These are phyloP conservation scores for Gonocerus acuteangulatus DNA, from an alignment of 2,888 invertebrate genomes.

Conservation along the genomic window DNA sequence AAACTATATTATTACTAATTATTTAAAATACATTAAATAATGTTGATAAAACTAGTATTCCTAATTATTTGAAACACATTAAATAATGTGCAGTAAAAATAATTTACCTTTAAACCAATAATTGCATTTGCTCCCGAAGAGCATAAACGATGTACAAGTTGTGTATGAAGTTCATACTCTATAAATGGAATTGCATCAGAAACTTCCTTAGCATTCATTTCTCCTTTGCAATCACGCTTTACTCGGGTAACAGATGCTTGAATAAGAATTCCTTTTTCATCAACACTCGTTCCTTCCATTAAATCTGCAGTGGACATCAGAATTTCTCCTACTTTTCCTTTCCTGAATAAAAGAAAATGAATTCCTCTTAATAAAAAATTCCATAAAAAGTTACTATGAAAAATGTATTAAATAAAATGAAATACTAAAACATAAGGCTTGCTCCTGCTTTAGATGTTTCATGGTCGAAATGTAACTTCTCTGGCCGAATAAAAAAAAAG, in stretches of 20 bases:
- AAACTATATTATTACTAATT: too few relatives aligned
- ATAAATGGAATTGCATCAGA: slow-evolving; percentile 91
- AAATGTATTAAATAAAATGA: slow-evolving; percentile 1
- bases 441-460: too few relatives aligned
- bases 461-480: too few relatives aligned
- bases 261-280: slow-evolving; percentile 61
- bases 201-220: slow-evolving; percentile 84
- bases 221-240: slow-evolving; percentile 70
- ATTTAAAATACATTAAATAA: too few relatives aligned
- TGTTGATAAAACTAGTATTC: too few relatives aligned
- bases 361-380: too few relatives aligned
- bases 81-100: too few relatives aligned
- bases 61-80: too few relatives aligned
- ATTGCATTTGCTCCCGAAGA: slow-evolving; percentile 92
- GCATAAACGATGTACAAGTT: slow-evolving; percentile 80
- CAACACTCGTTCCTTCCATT: slow-evolving; percentile 64
- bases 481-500: too few relatives aligned
- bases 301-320: slow-evolving; percentile 82
- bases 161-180: slow-evolving; percentile 89
- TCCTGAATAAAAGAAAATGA: slow-evolving; percentile 46
- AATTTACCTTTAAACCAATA: slow-evolving; percentile 70
- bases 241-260: slow-evolving; percentile 69
- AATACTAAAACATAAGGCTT: not conserved
- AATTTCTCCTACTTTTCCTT: slow-evolving; percentile 83
- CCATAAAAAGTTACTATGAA: slow-evolving; percentile 9